Base-by-base conservation (phyloP, 2,888 invertebrate genomes). In the Leucoptera coffeella region DNA sequence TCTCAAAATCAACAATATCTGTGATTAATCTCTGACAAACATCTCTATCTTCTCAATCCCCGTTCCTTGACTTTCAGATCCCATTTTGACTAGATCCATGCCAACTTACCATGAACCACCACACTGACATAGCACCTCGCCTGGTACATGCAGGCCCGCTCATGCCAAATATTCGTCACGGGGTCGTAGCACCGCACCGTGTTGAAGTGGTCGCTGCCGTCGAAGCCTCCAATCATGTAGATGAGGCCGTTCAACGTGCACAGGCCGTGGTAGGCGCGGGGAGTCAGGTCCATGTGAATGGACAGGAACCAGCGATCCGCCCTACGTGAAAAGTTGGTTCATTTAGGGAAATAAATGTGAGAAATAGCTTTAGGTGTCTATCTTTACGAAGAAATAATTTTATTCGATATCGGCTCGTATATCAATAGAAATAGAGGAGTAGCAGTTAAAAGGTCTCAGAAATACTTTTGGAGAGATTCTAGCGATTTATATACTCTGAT, bases 211-310 rank as follows among this genome's bases (percentile, higher is more conserved):
- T 83, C 78, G 30, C 76, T 75, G 9, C 89, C 88, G 45, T 89
- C 86, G 48, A 82, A 89, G 2, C 89, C 89, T 4, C 89, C 89
- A 35, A 89, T 82, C 60, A 88, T 82, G 56, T 82, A 83, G 41
- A 89, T 77, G 25, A 80, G 49, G 39, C 77, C 74, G 53, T 79
- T 78, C 42, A 89, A 48, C 15, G 78, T 60, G 57, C 85, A 81
- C n/a, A 85, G 59, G 1, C 84, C 86, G 45, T 89, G 88, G 47
- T 88, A 88, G 1, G 87, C 85, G 22, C 87, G 72, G 2, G 82
- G 82, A 0, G 77, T 75, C 1, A 72, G 54, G 41, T 84, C 83
- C 45, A 78, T 79, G 41, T 80, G 77, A 17, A 75, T 73, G 1
- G 79, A 79, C 14, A 81, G 62, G 42, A 84, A 78, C 89, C 90